Evolutionary conservation across 2,113 vertebrate species (phyloP), one percentile per base, ranked within the genome.

Genomic region (Coregonus clupeaformis): DNA sequence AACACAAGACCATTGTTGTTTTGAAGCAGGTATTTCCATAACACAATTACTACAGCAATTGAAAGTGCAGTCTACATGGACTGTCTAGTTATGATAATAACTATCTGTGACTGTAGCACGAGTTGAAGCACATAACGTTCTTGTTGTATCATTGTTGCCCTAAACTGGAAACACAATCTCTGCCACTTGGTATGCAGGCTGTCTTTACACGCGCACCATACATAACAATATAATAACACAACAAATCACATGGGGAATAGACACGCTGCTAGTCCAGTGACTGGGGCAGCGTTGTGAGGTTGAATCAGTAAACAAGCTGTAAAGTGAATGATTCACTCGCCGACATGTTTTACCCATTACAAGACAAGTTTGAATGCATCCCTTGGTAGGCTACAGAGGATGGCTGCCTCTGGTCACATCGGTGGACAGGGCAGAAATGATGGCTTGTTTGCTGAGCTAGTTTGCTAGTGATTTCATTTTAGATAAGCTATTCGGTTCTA

Each of bases 321-420:
- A 22, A n/a, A n/a, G 57, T 2, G 5, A 60, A 60, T 9, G n/a
- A 60, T 60, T 60, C 18, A 11, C 1, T 22, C 57, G 57, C 69
- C 68, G 32, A 57, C 72, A 76, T 80, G 16, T 77, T 71, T 78
- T 69, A 79, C 70, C 49, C 47, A 77, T 80, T 84, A 79, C 74
- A 55, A 45, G 76, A 62, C 84, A 76, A 71, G 30, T 79, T 84
- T 71, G 24, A 80, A 75, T 27, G 18, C 22, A 36, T 45, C 57
- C 36, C 6, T 42, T 68, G 57, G 36, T n/a, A 52, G 49, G 14
- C 16, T 68, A 65, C 9, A 69, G 71, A 47, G 65, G 57, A 59
- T 68, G 73, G 73, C 57, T 63, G 77, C 57, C 55, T 68, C 71
- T 9, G 57, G 66, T 25, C 64, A 68, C 20, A 73, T 30, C 27